Conservation (phyloP, 2,113 vertebrate genomes). For the Hydrolagus affinis region DNA sequence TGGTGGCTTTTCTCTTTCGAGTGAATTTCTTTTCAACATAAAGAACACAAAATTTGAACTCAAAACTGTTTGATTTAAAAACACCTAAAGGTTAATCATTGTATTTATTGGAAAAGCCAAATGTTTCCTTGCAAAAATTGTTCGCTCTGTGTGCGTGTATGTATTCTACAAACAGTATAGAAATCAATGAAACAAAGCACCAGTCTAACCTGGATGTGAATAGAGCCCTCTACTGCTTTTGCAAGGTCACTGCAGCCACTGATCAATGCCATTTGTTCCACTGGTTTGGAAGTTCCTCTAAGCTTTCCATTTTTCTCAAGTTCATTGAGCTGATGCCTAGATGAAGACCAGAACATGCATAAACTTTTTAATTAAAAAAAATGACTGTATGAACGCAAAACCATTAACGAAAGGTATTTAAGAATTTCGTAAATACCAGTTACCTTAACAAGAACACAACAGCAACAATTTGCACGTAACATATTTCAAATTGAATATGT, state of each 20-base stretch:
- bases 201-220: conserved; percentile 80
- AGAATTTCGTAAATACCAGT: no score
- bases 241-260: conserved; percentile 61
- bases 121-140: background rate
- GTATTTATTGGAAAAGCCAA: conserved; percentile 25
- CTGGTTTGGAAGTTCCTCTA: conserved; percentile 59
- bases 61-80: background rate
- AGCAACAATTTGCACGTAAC: no score
- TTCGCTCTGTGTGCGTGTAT: background rate
- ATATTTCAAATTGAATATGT: no score
- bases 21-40: background rate
- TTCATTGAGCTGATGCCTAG: conserved; percentile 70
- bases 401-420: no score
- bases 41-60: background rate
- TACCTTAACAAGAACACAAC: no score
- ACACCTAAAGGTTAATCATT: background rate
- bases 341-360: conserved; percentile 33
- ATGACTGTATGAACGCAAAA: no score
- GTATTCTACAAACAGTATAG: background rate
- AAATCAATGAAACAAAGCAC: conserved; percentile 13
- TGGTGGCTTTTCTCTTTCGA: background rate
- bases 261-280: conserved; percentile 71
- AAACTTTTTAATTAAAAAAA: no score
- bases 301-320: conserved; percentile 65
- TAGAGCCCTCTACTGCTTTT: conserved; percentile 70